Conservation (phyloP, 2,888 invertebrate genomes). For the Tetragnatha montana region DNA sequence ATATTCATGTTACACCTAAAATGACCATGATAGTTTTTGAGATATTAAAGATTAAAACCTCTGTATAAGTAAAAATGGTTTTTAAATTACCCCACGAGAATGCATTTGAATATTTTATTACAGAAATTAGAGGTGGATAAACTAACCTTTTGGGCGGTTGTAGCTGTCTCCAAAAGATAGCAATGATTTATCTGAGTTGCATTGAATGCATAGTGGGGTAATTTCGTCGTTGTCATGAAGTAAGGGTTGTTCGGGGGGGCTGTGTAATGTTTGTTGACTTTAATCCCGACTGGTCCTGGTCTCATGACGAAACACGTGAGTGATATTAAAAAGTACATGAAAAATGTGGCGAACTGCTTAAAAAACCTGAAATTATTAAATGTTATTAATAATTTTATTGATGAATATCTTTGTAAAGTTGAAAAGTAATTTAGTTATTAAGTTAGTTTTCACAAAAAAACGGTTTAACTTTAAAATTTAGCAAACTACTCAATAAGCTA, state of each 20-base stretch:
- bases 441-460: slow-evolving; percentile 73
- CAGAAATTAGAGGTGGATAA: background rate
- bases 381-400: background rate
- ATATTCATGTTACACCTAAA: too few species aligned
- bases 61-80: too few species aligned
- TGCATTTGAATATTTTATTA: too few species aligned
- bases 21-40: too few species aligned
- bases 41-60: too few species aligned
- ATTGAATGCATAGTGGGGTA: slow-evolving; percentile 5
- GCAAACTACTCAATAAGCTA: too few species aligned
- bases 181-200: slow-evolving; percentile 40
- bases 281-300: slow-evolving; percentile 83
- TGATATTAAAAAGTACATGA: slow-evolving; percentile 92
- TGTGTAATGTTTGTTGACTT: slow-evolving; percentile 30
- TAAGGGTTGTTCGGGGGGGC: slow-evolving; percentile 2
- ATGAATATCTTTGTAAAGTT: background rate
- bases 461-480: too few species aligned
- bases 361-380: slow-evolving; percentile 84
- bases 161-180: slow-evolving; percentile 44
- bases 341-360: slow-evolving; percentile 91
- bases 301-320: slow-evolving; percentile 91
- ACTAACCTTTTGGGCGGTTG: slow-evolving; percentile 36
- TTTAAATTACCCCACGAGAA: too few species aligned
- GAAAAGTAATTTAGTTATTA: background rate
- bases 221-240: slow-evolving; percentile 34